Base-by-base conservation (phyloP, 2,113 vertebrate genomes). In the Pachypanchax playfairii region DNA sequence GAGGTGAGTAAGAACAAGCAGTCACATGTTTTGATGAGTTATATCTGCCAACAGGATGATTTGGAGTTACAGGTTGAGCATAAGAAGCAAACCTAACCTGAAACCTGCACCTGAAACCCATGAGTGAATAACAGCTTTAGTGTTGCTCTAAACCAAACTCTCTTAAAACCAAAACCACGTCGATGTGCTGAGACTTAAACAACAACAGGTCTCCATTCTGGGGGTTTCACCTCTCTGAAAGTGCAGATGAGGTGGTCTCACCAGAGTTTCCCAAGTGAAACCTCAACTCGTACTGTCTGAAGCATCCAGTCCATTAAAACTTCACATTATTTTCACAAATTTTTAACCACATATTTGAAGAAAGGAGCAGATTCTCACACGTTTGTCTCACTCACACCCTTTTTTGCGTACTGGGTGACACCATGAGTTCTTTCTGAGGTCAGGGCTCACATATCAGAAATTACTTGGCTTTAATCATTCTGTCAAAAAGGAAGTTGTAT, bases 231-330 rank as follows among this genome's bases (percentile, higher is more conserved):
- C n/a, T 7, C 15, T n/a, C 15, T 57, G 54, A 4, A 8, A 7
- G 12, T 6, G 15, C 2, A 35, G n/a, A 33, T 22, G 8, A 4
- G 28, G 65, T 44, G 39, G 47, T 47, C 52, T 39, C 54, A 36
- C 47, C 47, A 21, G 18, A 8, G 38, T 51, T 79, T 85, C 76
- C 73, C 61, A 69, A 12, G 54, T 56, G 31, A 79, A 80, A 73
- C 79, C 83, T 70, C 65, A 66, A 3, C n/a, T 48, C 17, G 7
- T 38, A 44, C 1, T 22, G 15, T 12, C 17, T 42, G 22, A 33
- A 41, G 35, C 1, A 4, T 13, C 49, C 4, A 14, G 31, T 1
- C 3, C 18, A 57, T 14, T 2, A 1, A 0, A 18, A 14, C 7
- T 28, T 6, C 13, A 47, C 9, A 50, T 10, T n/a, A 6, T 39